Conservation (phyloP, 2,888 invertebrate genomes). For the Erebia aethiops region DNA sequence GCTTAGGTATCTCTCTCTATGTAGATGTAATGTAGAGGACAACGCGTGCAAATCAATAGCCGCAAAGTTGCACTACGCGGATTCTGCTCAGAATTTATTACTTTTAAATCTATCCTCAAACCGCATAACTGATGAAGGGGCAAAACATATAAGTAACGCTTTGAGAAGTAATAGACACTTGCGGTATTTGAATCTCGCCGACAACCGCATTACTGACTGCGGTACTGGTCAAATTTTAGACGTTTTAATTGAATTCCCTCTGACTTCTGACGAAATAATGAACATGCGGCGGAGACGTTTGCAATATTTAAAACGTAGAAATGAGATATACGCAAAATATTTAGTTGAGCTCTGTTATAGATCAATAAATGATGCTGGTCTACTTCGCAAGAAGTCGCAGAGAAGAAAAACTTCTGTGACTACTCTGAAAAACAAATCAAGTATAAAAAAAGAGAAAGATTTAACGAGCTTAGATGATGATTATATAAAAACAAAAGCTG, state of each 20-base stretch:
- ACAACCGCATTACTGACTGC: constrained; percentile 57
- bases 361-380: constrained; percentile 42
- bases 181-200: constrained; percentile 63
- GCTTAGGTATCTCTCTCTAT: constrained; percentile 53
- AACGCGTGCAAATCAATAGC: constrained; percentile 51
- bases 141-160: constrained; percentile 53
- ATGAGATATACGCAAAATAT: constrained; percentile 36
- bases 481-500: constrained; percentile 44
- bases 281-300: constrained; percentile 44
- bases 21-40: constrained; percentile 58
- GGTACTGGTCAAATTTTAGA: constrained; percentile 55
- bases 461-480: constrained; percentile 37
- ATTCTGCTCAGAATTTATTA: constrained; percentile 51
- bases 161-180: constrained; percentile 62
- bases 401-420: constrained; percentile 39
- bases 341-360: constrained; percentile 33
- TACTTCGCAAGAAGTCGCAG: constrained; percentile 40
- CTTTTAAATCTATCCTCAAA: constrained; percentile 63
- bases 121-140: constrained; percentile 62
- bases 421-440: constrained; percentile 37
- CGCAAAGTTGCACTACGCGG: constrained; percentile 45
- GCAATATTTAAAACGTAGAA: constrained; percentile 39
- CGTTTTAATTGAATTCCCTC: constrained; percentile 53
- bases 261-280: constrained; percentile 52
- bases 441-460: constrained; percentile 40